Conservation (phyloP, 2,113 vertebrate species). For the Tauraco erythrolophus region DNA sequence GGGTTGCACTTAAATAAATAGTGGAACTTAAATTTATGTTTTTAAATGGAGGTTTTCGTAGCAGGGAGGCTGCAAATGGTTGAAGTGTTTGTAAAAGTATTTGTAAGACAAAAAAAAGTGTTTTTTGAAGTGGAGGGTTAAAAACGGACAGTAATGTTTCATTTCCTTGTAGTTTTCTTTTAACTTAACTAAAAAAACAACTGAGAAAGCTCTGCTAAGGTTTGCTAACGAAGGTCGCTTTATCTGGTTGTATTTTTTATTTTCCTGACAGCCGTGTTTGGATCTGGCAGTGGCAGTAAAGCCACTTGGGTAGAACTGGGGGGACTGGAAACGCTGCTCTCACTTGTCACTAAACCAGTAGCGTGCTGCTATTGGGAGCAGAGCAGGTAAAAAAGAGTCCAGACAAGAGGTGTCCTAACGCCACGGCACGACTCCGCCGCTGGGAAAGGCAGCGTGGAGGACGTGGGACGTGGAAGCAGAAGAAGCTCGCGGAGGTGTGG, state of each 20-base stretch:
- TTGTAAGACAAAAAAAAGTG: rapidly evolving
- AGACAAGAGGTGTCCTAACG: neutral
- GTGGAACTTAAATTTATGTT: neutral
- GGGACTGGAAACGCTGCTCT: neutral
- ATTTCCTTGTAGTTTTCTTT: neutral
- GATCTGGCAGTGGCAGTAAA: neutral
- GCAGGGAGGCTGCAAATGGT: neutral
- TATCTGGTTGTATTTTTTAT: neutral
- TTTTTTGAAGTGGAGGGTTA: neutral
- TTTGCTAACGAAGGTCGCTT: neutral
- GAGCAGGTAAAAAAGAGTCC: neutral
- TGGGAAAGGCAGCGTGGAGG: neutral
- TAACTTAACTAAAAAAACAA: neutral
- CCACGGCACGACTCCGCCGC: rapidly evolving
- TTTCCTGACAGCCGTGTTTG: neutral
- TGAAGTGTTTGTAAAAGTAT: neutral
- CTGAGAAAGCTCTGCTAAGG: neutral
- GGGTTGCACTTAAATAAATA: neutral
- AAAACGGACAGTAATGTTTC: neutral
- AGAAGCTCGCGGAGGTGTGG: neutral
- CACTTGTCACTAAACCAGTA: neutral
- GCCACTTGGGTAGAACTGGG: neutral
- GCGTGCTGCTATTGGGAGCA: neutral
- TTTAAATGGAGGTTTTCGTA: neutral
- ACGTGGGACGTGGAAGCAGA: rapidly evolving